Evolutionary conservation across 2,797 vertebrate species (phyloP), one percentile per base, ranked within the genome.

Genomic region (Tarsius wallacei): DNA sequence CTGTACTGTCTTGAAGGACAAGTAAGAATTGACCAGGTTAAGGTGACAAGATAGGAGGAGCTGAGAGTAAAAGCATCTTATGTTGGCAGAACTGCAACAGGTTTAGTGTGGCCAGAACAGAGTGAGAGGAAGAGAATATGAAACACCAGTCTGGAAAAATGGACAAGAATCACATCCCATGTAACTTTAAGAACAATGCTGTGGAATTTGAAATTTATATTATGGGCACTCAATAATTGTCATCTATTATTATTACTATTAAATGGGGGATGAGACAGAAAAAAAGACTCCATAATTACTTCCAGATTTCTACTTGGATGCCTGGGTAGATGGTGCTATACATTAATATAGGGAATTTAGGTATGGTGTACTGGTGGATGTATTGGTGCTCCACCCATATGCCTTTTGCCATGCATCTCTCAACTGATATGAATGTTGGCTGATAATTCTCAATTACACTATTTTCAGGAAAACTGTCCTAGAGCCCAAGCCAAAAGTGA

Each of bases 231-330:
- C 42, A 68, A 63, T 63, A 78, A 57, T n/a, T 88, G 7, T 13
- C 55, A 33, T 76, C 11, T 76, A 71, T 88, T 95, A 94, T 77
- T 92, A 80, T 74, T 97, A 55, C 47, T 85, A 82, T 71, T 70
- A 91, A 68, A 94, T 85, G 51, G n/a, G 42, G 19, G 7, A 22
- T 53, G 11, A 85, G 28, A 59, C n/a, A 59, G 36, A 24, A 24
- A 19, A 85, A 91, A 88, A 4, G 4, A 7, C 47, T 66, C 57
- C 59, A 33, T 57, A 57, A 63, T 91, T 26, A 63, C 47, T 91
- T 64, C 59, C 26, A 80, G 42, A 80, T 66, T 88, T 93, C 64
- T 74, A 33, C 42, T 42, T 91, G 66, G 28, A 78, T 87, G 91
- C 21, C 57, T 68, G 15, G 68, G 47, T 80, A 93, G 49, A 57